Evolutionary conservation across 2,113 vertebrate genomes (phyloP).

Genomic region (Pampusana beccarii): DNA sequence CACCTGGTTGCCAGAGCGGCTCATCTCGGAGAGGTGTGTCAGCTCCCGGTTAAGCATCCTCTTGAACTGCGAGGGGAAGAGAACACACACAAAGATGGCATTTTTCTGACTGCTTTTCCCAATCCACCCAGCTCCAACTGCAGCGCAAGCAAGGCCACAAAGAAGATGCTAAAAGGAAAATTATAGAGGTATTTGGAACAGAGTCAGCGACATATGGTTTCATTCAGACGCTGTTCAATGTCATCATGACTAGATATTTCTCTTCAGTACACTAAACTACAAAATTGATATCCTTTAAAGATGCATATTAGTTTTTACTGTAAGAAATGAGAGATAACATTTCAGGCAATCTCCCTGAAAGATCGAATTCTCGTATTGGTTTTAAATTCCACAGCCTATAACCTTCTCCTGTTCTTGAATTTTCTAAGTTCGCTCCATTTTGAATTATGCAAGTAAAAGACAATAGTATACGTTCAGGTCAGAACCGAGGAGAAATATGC

Average conservation of each 20-base stretch:
- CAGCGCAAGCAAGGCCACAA: background rate
- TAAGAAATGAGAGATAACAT: background rate
- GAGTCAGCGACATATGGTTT: background rate
- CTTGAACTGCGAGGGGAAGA: constrained; percentile 87
- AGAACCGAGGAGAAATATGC: background rate
- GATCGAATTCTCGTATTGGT: background rate
- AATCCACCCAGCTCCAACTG: background rate
- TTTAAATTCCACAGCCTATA: background rate
- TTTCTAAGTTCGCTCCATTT: background rate
- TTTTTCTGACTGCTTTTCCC: background rate
- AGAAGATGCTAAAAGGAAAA: background rate
- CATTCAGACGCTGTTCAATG: background rate
- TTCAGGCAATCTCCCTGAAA: background rate
- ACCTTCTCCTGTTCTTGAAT: background rate
- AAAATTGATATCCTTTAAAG: background rate
- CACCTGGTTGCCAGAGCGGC: constrained; percentile 97
- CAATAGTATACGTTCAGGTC: background rate
- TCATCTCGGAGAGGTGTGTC: constrained; percentile 98
- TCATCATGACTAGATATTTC: background rate
- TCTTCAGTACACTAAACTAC: background rate
- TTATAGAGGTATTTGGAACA: background rate
- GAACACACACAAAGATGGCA: background rate
- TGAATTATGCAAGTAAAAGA: background rate
- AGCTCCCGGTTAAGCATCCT: constrained; percentile 98
- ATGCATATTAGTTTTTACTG: background rate